Evolutionary conservation across 2,113 vertebrate species (phyloP).

Genomic region (Poicephalus gulielmi): DNA sequence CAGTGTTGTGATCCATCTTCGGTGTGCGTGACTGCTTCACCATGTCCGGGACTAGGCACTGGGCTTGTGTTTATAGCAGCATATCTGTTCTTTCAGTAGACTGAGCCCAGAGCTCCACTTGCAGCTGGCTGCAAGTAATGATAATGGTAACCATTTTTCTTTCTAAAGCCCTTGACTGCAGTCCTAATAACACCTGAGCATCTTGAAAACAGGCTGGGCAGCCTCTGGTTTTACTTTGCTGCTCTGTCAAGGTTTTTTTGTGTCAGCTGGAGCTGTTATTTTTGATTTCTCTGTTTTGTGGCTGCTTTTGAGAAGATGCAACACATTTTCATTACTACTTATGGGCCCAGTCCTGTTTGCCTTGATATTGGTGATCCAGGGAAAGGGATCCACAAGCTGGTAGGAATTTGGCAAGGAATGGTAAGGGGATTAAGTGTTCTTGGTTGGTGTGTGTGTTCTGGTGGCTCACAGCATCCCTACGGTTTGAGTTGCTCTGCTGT

Average conservation of each 20-base stretch:
- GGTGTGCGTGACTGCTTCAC: neutral
- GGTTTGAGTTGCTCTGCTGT: neutral
- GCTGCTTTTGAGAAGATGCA: neutral
- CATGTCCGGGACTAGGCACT: neutral
- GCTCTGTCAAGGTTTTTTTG: neutral
- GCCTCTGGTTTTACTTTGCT: neutral
- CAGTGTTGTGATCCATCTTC: neutral
- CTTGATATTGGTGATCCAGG: neutral
- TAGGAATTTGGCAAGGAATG: neutral
- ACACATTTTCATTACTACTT: neutral
- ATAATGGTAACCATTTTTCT: conserved; percentile 7
- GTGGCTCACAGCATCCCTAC: neutral
- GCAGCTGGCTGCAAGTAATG: neutral
- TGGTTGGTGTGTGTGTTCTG: neutral
- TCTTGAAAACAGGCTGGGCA: neutral
- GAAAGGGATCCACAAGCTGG: neutral
- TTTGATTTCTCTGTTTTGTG: neutral
- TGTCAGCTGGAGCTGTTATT: neutral
- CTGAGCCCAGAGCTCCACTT: conserved; percentile 31
- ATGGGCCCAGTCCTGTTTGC: neutral
- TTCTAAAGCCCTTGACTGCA: neutral
- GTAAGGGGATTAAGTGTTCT: neutral
- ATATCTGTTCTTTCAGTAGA: neutral
- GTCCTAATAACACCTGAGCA: neutral
- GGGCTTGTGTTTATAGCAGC: neutral